phyloP scores from a whole-genome alignment of 2,888 invertebrate genomes.

The Dryocosmus kuriphilus region DNA sequence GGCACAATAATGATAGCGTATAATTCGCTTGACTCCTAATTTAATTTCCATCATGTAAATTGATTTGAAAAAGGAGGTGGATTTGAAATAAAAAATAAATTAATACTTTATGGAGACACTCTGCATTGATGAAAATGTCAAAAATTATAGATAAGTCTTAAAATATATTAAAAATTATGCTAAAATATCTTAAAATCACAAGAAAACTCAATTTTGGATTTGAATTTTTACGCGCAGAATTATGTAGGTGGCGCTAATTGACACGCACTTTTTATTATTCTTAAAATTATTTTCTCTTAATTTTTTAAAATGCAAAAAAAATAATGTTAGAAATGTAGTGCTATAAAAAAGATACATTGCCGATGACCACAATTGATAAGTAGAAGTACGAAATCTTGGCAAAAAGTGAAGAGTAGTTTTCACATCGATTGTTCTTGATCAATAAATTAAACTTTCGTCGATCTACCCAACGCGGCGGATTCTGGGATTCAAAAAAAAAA shows the following conservation, averaged over 20 bases:
- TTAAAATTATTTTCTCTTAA: no score
- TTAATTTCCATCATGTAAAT: slow-evolving; percentile 54
- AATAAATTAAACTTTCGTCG: slow-evolving; percentile 8
- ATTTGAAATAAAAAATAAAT: neutral
- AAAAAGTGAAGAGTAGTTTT: neutral
- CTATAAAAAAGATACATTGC: no score
- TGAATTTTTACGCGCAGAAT: neutral
- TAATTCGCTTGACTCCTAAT: slow-evolving; percentile 63
- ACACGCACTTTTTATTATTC: no score
- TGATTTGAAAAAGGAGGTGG: neutral
- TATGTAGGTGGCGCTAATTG: neutral
- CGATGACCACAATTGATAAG: neutral
- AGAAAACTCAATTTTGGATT: neutral
- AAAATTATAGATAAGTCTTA: neutral
- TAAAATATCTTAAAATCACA: slow-evolving; percentile 2
- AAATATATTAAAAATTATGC: neutral
- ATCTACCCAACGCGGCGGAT: neutral
- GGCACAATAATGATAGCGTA: slow-evolving; percentile 68
- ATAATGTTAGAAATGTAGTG: no score
- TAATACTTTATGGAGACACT: neutral
- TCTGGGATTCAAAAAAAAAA: neutral
- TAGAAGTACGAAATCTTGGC: neutral
- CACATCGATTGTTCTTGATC: neutral
- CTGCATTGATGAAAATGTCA: neutral
- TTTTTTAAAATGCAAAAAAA: no score